Conservation (phyloP, 1,140 invertebrate genomes). For the Eciton burchellii region DNA sequence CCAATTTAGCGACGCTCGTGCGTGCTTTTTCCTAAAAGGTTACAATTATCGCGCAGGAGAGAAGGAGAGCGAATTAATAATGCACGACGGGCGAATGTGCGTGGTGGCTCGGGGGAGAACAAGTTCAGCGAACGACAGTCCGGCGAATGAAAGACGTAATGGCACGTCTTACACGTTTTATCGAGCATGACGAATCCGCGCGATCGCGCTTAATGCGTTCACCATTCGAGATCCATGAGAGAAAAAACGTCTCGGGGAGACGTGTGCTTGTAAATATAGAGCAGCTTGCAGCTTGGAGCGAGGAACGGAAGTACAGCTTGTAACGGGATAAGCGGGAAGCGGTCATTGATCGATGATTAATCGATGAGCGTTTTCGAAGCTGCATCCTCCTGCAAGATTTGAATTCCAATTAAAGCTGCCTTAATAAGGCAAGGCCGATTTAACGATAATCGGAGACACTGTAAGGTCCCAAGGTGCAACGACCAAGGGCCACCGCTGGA, state of each 20-base stretch:
- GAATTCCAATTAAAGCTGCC: background rate
- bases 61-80: no score
- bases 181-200: background rate
- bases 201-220: background rate
- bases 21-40: no score
- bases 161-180: background rate
- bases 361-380: background rate
- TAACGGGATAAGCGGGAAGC: background rate
- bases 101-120: no score
- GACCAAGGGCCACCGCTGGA: background rate
- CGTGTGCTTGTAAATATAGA: no score
- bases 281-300: background rate
- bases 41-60: no score
- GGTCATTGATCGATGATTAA: constrained; percentile 27
- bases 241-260: background rate
- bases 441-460: constrained; percentile 21
- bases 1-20: no score
- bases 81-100: no score
- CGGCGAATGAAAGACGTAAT: background rate
- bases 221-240: no score
- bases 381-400: background rate
- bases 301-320: background rate
- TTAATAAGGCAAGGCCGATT: constrained; percentile 15
- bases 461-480: background rate
- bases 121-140: background rate